Evolutionary conservation across 2,113 vertebrate genomes (phyloP).

Genomic region (Neolamprologus devosi): DNA sequence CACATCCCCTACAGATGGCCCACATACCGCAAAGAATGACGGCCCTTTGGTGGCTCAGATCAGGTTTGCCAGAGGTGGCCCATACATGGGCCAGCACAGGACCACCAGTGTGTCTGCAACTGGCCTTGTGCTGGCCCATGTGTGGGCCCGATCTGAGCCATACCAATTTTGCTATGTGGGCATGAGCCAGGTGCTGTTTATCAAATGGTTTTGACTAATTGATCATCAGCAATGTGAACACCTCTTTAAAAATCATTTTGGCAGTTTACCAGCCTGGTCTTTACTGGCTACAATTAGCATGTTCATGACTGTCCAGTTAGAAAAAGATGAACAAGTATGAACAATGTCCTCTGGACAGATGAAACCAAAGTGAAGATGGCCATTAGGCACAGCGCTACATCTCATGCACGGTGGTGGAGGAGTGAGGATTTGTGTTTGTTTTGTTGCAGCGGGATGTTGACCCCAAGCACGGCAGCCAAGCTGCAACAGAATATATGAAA

Average conservation of each 20-base stretch:
- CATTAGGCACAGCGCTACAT: rapidly evolving
- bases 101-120: too few relatives aligned
- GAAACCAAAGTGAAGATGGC: background rate
- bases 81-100: too few relatives aligned
- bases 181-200: background rate
- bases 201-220: background rate
- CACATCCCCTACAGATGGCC: rapidly evolving
- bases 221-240: background rate
- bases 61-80: rapidly evolving
- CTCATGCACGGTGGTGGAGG: background rate
- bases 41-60: background rate
- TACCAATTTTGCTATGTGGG: background rate
- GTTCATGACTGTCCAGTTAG: background rate
- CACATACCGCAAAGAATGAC: background rate
- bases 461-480: background rate
- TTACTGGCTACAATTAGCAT: background rate
- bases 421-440: background rate
- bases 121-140: background rate
- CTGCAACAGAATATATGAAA: background rate
- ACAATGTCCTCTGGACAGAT: background rate
- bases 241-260: background rate
- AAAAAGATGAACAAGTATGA: background rate
- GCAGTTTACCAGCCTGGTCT: background rate
- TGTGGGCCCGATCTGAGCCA: background rate
- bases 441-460: background rate